Evolutionary conservation across 2,113 vertebrate genomes (phyloP).

Genomic region (Lampris megalopsis): DNA sequence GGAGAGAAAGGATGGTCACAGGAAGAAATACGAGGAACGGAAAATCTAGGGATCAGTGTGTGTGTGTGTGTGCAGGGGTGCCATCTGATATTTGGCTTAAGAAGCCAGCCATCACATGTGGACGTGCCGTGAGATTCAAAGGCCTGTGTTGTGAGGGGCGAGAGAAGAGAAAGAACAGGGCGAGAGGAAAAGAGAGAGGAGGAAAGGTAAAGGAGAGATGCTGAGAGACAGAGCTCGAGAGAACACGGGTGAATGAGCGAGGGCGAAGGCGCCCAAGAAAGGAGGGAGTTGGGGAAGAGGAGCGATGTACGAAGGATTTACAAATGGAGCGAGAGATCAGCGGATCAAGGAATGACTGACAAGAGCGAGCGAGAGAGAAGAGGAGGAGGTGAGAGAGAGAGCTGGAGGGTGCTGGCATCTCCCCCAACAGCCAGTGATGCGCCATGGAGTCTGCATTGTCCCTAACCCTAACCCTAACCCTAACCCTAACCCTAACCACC

Average conservation of each 20-base stretch:
- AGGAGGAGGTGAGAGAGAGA: neutral
- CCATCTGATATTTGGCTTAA: too few relatives aligned
- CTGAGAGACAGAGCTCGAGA: neutral
- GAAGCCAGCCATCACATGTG: too few relatives aligned
- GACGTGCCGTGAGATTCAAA: neutral
- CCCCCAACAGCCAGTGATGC: too few relatives aligned
- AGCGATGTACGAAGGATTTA: too few relatives aligned
- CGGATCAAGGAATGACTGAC: too few relatives aligned
- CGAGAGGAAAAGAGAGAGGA: slow-evolving; percentile 1
- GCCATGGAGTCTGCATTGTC: too few relatives aligned
- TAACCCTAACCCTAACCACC: too few relatives aligned
- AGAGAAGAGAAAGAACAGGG: neutral
- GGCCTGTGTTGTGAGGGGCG: neutral
- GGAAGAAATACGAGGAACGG: neutral
- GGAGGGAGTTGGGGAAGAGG: too few relatives aligned
- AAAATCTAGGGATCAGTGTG: neutral
- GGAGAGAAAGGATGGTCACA: neutral
- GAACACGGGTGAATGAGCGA: neutral
- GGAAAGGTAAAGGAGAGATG: neutral
- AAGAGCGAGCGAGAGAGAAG: neutral
- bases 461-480: too few relatives aligned
- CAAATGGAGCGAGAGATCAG: too few relatives aligned
- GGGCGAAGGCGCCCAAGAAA: neutral
- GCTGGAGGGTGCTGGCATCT: slow-evolving; percentile 3
- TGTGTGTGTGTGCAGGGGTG: neutral